phyloP scores from a whole-genome alignment of 2,113 vertebrate genomes.

The Bagarius yarrelli region DNA sequence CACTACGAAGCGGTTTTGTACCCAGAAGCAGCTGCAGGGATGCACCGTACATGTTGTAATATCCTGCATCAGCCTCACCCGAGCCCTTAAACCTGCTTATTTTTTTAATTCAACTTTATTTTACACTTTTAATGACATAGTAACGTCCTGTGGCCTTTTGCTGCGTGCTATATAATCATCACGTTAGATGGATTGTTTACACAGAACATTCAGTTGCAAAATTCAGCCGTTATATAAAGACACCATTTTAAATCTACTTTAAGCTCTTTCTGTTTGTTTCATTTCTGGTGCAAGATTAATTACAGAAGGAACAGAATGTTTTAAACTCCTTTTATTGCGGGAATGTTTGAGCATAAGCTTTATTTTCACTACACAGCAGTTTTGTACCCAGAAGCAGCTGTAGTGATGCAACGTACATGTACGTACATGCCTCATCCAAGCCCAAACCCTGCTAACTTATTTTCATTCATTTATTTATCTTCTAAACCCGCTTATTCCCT shows the following conservation, averaged over 20 bases:
- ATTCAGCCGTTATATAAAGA: too few species aligned
- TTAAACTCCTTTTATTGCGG: too few species aligned
- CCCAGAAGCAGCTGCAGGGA: background rate
- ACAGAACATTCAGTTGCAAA: too few species aligned
- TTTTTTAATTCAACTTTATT: too few species aligned
- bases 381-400: background rate
- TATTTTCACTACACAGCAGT: background rate
- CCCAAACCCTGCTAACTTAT: background rate
- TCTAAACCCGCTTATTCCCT: too few species aligned
- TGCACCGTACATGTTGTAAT: background rate
- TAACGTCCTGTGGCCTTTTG: background rate
- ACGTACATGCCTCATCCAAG: background rate
- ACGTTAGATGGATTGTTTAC: background rate
- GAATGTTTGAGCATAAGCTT: background rate
- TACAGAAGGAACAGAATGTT: background rate
- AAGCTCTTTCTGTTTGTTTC: background rate
- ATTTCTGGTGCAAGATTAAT: background rate
- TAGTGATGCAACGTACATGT: background rate
- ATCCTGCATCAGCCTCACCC: background rate
- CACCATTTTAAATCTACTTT: background rate
- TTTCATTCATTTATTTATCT: too few species aligned
- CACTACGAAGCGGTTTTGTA: background rate
- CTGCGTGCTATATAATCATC: slow-evolving; percentile 11
- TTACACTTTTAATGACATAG: background rate
- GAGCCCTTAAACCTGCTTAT: too few species aligned